Percentiles rank a stretch among this genome's conserved stretches.
Evolutionary conservation across 1,140 invertebrate species (phyloP).

Genomic region (Chironomus tepperi): DNA sequence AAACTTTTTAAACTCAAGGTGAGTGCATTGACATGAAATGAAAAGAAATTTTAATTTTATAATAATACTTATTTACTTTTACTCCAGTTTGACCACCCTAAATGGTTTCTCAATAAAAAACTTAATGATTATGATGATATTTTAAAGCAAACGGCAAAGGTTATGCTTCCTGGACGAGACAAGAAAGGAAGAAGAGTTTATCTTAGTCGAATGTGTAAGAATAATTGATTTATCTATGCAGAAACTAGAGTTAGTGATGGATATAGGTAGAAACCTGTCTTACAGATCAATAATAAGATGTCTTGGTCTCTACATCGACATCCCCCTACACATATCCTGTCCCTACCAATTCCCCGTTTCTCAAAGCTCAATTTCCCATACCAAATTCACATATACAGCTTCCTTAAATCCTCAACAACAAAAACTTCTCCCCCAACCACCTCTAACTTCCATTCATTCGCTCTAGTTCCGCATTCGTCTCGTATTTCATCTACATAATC

Average conservation of each 20-base stretch:
- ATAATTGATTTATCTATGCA: conserved; percentile 5
- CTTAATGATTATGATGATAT: conserved; percentile 30
- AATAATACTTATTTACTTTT: background rate
- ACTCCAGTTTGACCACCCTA: conserved; percentile 31
- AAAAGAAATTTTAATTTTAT: background rate
- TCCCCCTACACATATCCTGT: no score
- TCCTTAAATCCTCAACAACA: no score
- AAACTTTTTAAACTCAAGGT: conserved; percentile 21
- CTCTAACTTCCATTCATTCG: no score
- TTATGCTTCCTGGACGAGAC: conserved; percentile 33
- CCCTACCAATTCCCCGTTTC: no score
- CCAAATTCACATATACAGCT: no score
- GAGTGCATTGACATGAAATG: background rate
- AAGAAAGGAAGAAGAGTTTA: conserved; percentile 35
- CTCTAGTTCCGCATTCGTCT: no score
- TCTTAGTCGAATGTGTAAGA: conserved; percentile 35
- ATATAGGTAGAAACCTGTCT: no score
- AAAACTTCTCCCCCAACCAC: no score
- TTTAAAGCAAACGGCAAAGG: conserved; percentile 32
- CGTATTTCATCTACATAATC: no score
- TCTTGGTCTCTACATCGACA: no score
- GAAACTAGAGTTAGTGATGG: background rate
- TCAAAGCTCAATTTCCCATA: no score
- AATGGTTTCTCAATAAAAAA: conserved; percentile 35
- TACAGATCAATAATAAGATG: no score